Base-by-base conservation (phyloP, 2,113 vertebrate species). In the Microcebus lehilahytsara region DNA sequence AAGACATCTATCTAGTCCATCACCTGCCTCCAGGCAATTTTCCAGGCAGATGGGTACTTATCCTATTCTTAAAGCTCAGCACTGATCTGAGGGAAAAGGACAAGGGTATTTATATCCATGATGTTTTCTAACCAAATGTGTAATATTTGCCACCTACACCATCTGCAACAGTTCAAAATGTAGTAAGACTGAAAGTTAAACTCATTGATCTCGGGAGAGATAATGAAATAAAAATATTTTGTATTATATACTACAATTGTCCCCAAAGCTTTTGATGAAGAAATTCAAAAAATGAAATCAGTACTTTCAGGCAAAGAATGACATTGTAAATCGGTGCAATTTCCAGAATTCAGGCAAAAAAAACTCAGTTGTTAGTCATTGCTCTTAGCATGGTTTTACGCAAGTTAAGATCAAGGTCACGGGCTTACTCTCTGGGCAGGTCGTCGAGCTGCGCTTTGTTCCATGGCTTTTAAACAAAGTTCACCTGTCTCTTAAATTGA, bases 81-180 rank as follows among this genome's bases (percentile, higher is more conserved):
- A 85, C 89, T 96, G 95, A 97, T 96, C 95, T 94, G 79, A 97
- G 93, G 88, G 16, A 69, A 96, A 98, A 93, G 95, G 89, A 96
- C 97, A 96, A 92, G 71, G 66, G 96, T 95, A 96, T 97, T 97
- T 98, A 95, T 97, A 97, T 78, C 92, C 85, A 83, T 96, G 84
- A 97, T 96, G 71, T 97, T 97, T 97, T 97, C 89, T 90, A 97
- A 98, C 96, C 96, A 96, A 97, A 97, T 94, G 86, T 97, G 95
- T 96, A 97, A 91, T 96, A 91, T 97, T 97, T 96, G 93, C 95
- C 93, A 97, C 96, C 92, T 95, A 89, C 88, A 88, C 97, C 93
- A 96, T 98, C 96, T 90, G 79, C 87, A 95, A 37, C 67, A 95
- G 93, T 96, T 95, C 97, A 74, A 80, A 97, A 95, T 74, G 92